Evolutionary conservation across 2,113 vertebrate genomes (phyloP).

Genomic region (Holacanthus passer): DNA sequence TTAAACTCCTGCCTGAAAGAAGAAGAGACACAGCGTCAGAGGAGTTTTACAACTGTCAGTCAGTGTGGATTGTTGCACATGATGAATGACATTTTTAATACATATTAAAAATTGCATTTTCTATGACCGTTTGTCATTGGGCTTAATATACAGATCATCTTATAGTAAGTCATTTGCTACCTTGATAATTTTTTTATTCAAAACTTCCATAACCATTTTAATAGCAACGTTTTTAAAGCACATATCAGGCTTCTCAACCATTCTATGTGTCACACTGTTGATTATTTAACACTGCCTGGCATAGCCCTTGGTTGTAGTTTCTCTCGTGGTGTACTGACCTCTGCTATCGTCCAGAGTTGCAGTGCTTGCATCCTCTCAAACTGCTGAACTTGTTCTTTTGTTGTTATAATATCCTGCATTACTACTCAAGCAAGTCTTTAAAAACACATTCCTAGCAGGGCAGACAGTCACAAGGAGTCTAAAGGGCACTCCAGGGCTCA

Average conservation of each 20-base stretch:
- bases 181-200: neutral
- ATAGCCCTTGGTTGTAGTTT: neutral
- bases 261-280: neutral
- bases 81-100: too few species aligned
- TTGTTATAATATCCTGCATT: conserved; percentile 69
- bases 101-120: neutral
- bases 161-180: neutral
- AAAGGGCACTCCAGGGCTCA: conserved; percentile 70
- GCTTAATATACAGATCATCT: neutral
- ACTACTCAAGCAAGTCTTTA: conserved; percentile 70
- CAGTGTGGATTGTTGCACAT: too few species aligned
- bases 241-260: neutral
- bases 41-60: neutral
- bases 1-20: conserved; percentile 3
- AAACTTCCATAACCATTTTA: neutral
- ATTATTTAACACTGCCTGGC: neutral
- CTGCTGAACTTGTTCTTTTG: conserved; percentile 74
- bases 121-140: neutral
- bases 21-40: neutral
- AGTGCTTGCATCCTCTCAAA: conserved; percentile 71
- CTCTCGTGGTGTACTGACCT: conserved; percentile 39
- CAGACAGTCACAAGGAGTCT: conserved; percentile 72
- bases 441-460: conserved; percentile 73
- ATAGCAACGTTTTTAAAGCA: neutral
- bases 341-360: conserved; percentile 58